Evolutionary conservation across 2,888 invertebrate species (phyloP), one percentile per base, ranked within the genome.

Genomic region (Andrena chrysosceles): DNA sequence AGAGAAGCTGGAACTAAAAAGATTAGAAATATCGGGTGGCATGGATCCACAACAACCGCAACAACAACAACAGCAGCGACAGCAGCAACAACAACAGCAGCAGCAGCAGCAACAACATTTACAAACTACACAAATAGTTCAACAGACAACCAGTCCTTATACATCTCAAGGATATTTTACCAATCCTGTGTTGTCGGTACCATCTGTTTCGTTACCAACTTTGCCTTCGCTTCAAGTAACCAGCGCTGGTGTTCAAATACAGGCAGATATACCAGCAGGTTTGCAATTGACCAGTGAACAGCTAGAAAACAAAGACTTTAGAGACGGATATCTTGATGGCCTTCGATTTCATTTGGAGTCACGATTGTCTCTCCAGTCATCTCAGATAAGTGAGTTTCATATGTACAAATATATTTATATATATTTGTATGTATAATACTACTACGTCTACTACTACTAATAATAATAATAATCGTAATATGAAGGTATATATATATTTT

Each of bases 21-120:
- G 92, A 85, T 85, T 93, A 42, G 93, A 93, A 73, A 89, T 91
- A 6, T 83, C 90, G 16, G 88, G 84, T 31, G 89, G 77, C 63
- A 92, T 94, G 71, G 94, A 94, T 75, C 91, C 92, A 71, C 92
- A 91, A 73, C 91, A 91, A 70, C 90, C 90, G 13, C 91, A 89
- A 56, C 86, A 87, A 87, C 94, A 80, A 20, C 77, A 72, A 2
- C 83, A 71, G 0, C 81, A 64, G 67, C 93, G 93, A 49, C 90
- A 91, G 56, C 88, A 75, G 26, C 89, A 77, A 56, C 89, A 90
- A 42, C 93, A 80, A 2, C 89, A 79, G 48, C 91, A 90, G 52
- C 93, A 80, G 2, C 89, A 79, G 49, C 91, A 90, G 6, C 90
- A 80, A 64, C 90, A 83, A 35, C 90, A 82, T 70, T 88, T 91